phyloP scores from a whole-genome alignment of 1,140 invertebrate species.

The Drosophila fuyamai region DNA sequence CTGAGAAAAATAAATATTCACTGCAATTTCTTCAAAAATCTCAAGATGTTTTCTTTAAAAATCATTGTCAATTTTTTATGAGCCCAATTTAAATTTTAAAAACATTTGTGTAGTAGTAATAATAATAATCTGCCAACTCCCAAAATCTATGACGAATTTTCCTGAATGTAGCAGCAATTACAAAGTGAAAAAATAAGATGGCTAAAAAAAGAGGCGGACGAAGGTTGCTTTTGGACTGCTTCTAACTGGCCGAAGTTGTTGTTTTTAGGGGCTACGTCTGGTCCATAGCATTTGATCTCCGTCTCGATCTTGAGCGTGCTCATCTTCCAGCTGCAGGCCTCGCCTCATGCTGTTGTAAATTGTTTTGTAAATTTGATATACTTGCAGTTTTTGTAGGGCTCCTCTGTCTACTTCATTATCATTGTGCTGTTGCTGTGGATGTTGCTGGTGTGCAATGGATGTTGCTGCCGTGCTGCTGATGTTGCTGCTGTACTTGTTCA shows the following conservation, averaged over 20 bases:
- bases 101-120: too few species aligned
- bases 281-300: constrained; percentile 72
- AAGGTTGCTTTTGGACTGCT: constrained; percentile 38
- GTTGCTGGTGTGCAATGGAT: constrained; percentile 18
- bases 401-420: constrained; percentile 69
- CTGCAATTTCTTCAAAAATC: not conserved
- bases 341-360: constrained; percentile 70
- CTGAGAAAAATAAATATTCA: constrained; percentile 2
- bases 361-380: constrained; percentile 84
- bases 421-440: constrained; percentile 24
- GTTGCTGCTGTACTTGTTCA: constrained; percentile 69
- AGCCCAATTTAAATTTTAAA: too few species aligned
- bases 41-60: not conserved
- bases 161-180: constrained; percentile 47
- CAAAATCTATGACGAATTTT: not conserved
- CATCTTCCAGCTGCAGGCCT: constrained; percentile 57
- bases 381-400: constrained; percentile 56
- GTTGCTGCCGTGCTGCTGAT: constrained; percentile 8
- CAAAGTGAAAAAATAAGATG: constrained; percentile 40
- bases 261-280: constrained; percentile 27
- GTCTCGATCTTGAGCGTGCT: constrained; percentile 81
- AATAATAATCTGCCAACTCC: too few species aligned
- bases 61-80: too few species aligned
- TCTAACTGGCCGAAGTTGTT: constrained; percentile 34
- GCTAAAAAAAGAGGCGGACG: constrained; percentile 26